These are phyloP conservation scores for Elymnias hypermnestra DNA, from an alignment of 1,140 invertebrate species.

Conservation along the genomic window DNA sequence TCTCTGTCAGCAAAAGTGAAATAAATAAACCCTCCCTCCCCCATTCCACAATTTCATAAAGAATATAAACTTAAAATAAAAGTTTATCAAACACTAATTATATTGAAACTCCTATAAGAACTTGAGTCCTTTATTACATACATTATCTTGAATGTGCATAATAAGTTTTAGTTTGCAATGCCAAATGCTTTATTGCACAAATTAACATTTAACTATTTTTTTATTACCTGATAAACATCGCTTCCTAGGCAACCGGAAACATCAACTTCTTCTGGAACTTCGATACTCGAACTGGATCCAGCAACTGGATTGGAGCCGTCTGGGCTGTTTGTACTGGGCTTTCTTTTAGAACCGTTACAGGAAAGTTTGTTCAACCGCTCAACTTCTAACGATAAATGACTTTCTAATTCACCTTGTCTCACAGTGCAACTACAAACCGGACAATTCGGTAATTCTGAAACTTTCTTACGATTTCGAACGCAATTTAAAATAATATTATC, in stretches of 20 bases:
- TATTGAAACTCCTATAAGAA: too few relatives aligned
- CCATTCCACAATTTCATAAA: too few relatives aligned
- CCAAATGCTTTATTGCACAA: too few relatives aligned
- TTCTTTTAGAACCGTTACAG: conserved; percentile 43
- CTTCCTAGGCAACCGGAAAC: conserved; percentile 60
- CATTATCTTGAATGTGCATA: too few relatives aligned
- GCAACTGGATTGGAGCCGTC: conserved; percentile 36
- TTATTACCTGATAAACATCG: conserved; percentile 64
- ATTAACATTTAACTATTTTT: not conserved
- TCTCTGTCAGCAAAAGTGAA: too few relatives aligned
- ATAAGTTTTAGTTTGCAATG: too few relatives aligned
- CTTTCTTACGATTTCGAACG: conserved; percentile 67
- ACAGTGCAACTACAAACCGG: conserved; percentile 72
- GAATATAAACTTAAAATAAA: not conserved
- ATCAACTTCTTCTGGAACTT: conserved; percentile 48
- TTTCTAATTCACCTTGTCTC: conserved; percentile 58
- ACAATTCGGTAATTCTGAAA: conserved; percentile 59
- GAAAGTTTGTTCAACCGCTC: conserved; percentile 64
- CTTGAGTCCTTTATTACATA: too few relatives aligned
- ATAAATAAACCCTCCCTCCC: too few relatives aligned
- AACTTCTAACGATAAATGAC: conserved; percentile 59
- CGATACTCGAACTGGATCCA: conserved; percentile 46
- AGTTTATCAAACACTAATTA: too few relatives aligned
- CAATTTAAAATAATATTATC: conserved; percentile 61
- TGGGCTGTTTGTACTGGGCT: conserved; percentile 45